Conservation (phyloP, 2,888 invertebrate genomes). For the Serripes groenlandicus region DNA sequence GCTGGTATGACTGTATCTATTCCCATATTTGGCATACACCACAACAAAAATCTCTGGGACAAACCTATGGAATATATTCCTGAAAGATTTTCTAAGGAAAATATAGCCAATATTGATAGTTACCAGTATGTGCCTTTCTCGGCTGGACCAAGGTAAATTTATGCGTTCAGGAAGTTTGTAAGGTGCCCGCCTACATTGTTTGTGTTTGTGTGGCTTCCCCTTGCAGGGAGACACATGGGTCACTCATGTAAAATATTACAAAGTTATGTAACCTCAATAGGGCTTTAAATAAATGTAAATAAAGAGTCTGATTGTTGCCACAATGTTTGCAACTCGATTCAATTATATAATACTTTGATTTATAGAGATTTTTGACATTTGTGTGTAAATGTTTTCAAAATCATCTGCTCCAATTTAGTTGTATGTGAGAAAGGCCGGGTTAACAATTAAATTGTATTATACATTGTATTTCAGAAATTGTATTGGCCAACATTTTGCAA, state of each 20-base stretch:
- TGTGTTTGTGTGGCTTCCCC: background rate
- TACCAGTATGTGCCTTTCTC: slow-evolving; percentile 69
- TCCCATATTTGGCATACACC: slow-evolving; percentile 72
- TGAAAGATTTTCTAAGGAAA: slow-evolving; percentile 61
- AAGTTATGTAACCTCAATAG: background rate
- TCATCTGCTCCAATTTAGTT: too few species aligned
- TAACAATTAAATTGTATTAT: too few species aligned
- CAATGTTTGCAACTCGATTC: too few species aligned
- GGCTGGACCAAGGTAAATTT: slow-evolving; percentile 64
- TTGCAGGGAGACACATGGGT: background rate
- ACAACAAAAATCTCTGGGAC: slow-evolving; percentile 66
- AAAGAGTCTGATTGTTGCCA: too few species aligned
- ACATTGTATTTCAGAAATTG: slow-evolving; percentile 66
- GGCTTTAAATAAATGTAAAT: background rate
- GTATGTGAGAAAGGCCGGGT: too few species aligned
- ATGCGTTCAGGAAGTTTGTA: too few species aligned
- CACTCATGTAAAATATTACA: background rate
- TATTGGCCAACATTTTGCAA: slow-evolving; percentile 64
- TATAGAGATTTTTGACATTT: too few species aligned
- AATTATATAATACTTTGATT: too few species aligned
- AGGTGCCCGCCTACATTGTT: background rate
- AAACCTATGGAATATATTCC: slow-evolving; percentile 64
- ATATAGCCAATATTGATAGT: slow-evolving; percentile 51
- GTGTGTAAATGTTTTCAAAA: too few species aligned
- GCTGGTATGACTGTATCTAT: slow-evolving; percentile 70